Evolutionary conservation across 2,113 vertebrate genomes (phyloP).

Genomic region (Aptenodytes patagonicus): DNA sequence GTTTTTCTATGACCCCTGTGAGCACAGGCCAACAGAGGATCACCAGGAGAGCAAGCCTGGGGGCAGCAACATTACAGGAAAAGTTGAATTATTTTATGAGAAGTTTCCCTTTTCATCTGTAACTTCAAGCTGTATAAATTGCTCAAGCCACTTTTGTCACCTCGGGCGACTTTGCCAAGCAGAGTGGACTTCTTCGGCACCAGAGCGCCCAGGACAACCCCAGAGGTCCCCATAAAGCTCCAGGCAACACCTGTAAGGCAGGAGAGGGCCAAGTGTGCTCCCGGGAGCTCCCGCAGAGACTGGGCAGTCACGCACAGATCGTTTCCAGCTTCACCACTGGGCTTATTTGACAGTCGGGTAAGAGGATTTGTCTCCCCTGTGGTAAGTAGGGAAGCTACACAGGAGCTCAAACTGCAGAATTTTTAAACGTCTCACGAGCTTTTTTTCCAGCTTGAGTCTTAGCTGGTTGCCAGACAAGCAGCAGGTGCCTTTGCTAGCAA

Average conservation of each 20-base stretch:
- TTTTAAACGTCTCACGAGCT: neutral
- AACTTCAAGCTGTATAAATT: neutral
- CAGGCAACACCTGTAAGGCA: neutral
- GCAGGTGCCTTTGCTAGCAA: neutral
- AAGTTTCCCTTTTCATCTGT: neutral
- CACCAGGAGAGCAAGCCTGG: neutral
- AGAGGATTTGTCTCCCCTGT: neutral
- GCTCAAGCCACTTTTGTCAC: neutral
- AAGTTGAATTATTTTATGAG: neutral
- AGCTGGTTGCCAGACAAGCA: neutral
- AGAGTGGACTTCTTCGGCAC: fast-evolving
- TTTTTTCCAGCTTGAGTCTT: neutral
- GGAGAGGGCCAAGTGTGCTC: fast-evolving
- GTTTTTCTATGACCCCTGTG: neutral
- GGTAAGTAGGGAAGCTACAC: neutral
- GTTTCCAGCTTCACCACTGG: neutral
- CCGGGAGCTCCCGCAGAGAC: fast-evolving
- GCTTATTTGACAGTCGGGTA: neutral
- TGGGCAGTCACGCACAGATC: fast-evolving
- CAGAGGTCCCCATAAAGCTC: neutral
- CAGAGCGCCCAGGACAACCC: neutral
- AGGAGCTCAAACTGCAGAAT: neutral
- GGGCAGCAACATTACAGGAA: neutral
- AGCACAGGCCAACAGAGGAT: neutral
- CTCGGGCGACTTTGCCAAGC: neutral